Evolutionary conservation across 2,888 invertebrate genomes (phyloP).

Genomic region (Scaptomyza cyrtandrae): DNA sequence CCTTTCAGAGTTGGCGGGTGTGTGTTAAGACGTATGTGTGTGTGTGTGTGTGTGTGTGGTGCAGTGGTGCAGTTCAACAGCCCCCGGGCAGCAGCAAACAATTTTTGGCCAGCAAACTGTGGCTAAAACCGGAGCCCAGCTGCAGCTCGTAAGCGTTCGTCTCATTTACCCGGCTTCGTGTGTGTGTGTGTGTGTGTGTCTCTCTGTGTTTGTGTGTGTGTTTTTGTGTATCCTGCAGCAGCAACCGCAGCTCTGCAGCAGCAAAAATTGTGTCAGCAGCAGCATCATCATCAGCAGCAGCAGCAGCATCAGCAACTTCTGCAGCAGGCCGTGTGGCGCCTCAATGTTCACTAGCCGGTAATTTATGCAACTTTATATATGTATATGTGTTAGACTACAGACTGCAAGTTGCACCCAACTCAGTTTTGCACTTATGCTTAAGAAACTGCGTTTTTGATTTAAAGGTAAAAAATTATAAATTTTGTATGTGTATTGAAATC

Average conservation of each 20-base stretch:
- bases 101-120: slow-evolving; percentile 48
- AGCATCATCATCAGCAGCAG: slow-evolving; percentile 39
- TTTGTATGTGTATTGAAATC: neutral
- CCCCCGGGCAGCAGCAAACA: slow-evolving; percentile 49
- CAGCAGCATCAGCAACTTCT: slow-evolving; percentile 44
- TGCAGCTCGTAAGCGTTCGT: slow-evolving; percentile 35
- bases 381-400: slow-evolving; percentile 1
- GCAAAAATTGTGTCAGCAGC: slow-evolving; percentile 77
- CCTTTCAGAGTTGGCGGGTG: slow-evolving; percentile 15
- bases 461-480: neutral
- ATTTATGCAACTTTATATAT: slow-evolving; percentile 43
- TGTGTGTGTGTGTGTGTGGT: slow-evolving; percentile 19
- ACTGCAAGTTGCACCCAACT: slow-evolving; percentile 32
- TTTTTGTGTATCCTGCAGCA: slow-evolving; percentile 57
- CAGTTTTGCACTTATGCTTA: slow-evolving; percentile 24
- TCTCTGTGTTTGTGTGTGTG: slow-evolving; percentile 12
- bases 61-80: slow-evolving; percentile 67
- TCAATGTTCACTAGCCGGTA: slow-evolving; percentile 62
- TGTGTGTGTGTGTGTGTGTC: slow-evolving; percentile 26
- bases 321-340: slow-evolving; percentile 67
- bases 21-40: slow-evolving; percentile 4
- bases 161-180: slow-evolving; percentile 40
- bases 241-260: slow-evolving; percentile 68
- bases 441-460: slow-evolving; percentile 7
- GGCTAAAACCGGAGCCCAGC: slow-evolving; percentile 50